A percentile compares a stretch with the other conserved stretches of the same genome.
phyloP scores from a whole-genome alignment of 2,113 vertebrate genomes.

The Anser cygnoides region DNA sequence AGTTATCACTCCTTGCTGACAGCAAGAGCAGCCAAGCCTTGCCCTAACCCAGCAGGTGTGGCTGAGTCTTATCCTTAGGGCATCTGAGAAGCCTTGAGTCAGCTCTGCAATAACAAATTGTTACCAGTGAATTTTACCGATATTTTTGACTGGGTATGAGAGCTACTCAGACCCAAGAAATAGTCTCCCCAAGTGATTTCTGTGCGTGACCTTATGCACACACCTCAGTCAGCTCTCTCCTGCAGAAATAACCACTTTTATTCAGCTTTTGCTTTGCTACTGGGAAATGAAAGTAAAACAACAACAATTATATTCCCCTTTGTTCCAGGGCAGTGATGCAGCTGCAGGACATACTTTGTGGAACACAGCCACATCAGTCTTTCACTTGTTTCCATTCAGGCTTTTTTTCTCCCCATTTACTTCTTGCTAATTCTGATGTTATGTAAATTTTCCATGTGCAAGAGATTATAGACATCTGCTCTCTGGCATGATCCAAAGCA shows the following conservation, averaged over 20 bases:
- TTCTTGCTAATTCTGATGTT: constrained; percentile 61
- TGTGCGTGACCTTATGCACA: background rate
- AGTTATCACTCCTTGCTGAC: background rate
- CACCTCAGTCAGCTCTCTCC: background rate
- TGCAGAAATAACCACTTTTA: constrained; percentile 12
- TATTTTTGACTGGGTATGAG: background rate
- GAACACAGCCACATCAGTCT: constrained; percentile 20
- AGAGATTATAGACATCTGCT: constrained; percentile 63
- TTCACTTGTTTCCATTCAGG: constrained; percentile 52
- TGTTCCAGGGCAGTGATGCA: constrained; percentile 52
- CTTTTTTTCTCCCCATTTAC: background rate
- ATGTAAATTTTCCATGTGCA: constrained; percentile 50
- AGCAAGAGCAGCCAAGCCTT: background rate
- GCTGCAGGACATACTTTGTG: constrained; percentile 36
- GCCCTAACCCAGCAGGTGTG: background rate
- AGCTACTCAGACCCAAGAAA: background rate
- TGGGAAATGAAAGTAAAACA: constrained; percentile 50
- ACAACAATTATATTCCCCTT: constrained; percentile 46
- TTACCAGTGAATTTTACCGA: background rate
- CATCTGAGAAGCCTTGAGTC: background rate
- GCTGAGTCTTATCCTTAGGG: background rate
- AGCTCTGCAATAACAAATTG: background rate
- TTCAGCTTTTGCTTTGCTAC: constrained; percentile 11
- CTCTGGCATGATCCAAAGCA: background rate
- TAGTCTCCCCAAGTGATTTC: background rate